Evolutionary conservation across 2,888 invertebrate species (phyloP).

Genomic region (Bellardia bayeri): DNA sequence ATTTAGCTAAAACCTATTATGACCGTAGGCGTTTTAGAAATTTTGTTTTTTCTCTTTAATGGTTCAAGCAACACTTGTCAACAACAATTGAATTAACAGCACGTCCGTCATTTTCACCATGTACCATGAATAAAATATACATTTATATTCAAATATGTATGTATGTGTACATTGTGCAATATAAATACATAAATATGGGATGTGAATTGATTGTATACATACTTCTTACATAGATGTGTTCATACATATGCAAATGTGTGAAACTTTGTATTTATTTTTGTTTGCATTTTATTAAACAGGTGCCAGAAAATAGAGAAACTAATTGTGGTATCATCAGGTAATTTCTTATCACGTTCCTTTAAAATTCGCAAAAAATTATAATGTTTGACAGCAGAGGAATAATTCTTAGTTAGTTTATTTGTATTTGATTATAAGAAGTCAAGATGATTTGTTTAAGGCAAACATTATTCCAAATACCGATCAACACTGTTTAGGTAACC

Average conservation of each 20-base stretch:
- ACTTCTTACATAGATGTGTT: not conserved
- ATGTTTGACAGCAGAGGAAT: no score
- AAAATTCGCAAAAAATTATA: no score
- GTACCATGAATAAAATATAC: slow-evolving; percentile 66
- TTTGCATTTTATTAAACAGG: no score
- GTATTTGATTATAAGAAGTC: no score
- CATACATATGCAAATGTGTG: not conserved
- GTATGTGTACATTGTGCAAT: not conserved
- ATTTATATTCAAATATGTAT: slow-evolving; percentile 64
- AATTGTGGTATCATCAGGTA: no score
- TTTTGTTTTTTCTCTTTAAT: slow-evolving; percentile 40
- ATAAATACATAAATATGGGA: not conserved
- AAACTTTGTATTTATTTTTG: no score
- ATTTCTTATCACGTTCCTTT: no score
- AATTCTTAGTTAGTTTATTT: no score
- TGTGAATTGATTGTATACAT: slow-evolving; percentile 16
- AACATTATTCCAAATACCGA: no score
- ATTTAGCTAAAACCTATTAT: slow-evolving; percentile 52
- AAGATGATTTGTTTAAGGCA: no score
- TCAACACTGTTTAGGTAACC: no score
- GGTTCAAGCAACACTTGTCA: slow-evolving; percentile 67
- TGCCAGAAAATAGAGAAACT: no score
- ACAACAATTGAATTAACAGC: slow-evolving; percentile 72
- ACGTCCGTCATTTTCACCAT: slow-evolving; percentile 65
- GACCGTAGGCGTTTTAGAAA: slow-evolving; percentile 38